Evolutionary conservation across 2,113 vertebrate species (phyloP).

Genomic region (Rhombomys opimus): DNA sequence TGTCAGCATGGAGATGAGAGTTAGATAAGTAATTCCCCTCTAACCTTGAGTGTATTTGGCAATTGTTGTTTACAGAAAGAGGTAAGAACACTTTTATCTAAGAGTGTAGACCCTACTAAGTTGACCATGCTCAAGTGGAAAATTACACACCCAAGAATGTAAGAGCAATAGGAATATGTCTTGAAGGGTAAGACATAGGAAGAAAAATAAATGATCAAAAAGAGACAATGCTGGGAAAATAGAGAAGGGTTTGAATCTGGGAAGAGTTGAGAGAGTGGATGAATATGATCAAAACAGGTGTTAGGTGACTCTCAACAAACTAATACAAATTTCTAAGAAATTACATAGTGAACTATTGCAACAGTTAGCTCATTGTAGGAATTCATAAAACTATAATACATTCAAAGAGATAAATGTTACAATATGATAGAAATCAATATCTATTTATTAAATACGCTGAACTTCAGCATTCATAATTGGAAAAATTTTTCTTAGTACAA

Average conservation of each 20-base stretch:
- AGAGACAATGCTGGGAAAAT: background rate
- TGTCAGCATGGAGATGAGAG: background rate
- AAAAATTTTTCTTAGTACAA: background rate
- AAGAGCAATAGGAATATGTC: background rate
- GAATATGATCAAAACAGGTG: background rate
- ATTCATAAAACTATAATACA: background rate
- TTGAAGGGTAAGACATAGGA: background rate
- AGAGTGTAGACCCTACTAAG: background rate
- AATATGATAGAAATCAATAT: background rate
- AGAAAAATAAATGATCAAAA: background rate
- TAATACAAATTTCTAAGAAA: background rate
- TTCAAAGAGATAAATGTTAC: background rate
- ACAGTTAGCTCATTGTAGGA: background rate
- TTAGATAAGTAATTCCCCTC: background rate
- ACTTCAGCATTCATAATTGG: background rate
- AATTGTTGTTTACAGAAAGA: background rate
- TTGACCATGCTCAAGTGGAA: background rate
- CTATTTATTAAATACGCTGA: background rate
- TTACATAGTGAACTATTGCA: background rate
- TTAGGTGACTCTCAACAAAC: background rate
- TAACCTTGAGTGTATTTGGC: background rate
- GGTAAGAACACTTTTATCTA: background rate
- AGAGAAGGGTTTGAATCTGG: background rate
- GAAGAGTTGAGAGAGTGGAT: background rate
- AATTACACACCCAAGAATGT: background rate